Evolutionary conservation across 1,140 invertebrate genomes (phyloP), one percentile per base, ranked within the genome.

Genomic region (Drosophila nebulosa): DNA sequence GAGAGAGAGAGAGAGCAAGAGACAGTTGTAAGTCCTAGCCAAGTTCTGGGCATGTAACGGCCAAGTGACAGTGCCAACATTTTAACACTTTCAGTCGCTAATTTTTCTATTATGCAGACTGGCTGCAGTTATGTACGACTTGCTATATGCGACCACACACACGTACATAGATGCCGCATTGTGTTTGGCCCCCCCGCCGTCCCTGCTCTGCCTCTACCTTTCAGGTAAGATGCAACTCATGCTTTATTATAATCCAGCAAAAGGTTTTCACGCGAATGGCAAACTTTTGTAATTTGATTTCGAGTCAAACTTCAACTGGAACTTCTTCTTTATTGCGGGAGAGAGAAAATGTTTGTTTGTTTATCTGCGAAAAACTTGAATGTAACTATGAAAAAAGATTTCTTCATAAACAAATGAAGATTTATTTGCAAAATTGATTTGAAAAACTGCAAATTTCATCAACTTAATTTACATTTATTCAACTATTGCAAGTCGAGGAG

Each of bases 51-150:
- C 69, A 84, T 56, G 74, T 42, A 5, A 14, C 14, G 14, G 39
- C 39, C 39, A 42, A 46, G 39, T 46, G n/a, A 6, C 14, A 46
- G 18, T 46, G 39, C 39, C 16, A 46, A 46, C 39, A 46, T 46
- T 46, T 46, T 46, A 46, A 46, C 59, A 70, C 65, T 69, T 57
- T 26, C 71, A 10, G 50, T 18, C 12, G 74, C 72, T 27, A 51
- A 46, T 63, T 70, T 53, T 53, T 58, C 52, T 46, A 65, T 50
- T 64, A 65, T 52, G 69, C 27, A 42, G 57, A 24, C 24, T n/a
- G 51, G 32, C 60, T 57, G 36, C 75, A 74, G 77, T 66, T 81
- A 70, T 65, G 74, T 81, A 61, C 68, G 10, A 12, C 30, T 46
- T 7, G 9, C 39, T 46, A 32, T 32, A 32, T 46, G 39, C 39